Percentiles rank a stretch among this genome's conserved stretches.
Evolutionary conservation across 53 echinoderm and acorn worm species (phyloP).

Genomic region (Apostichopus leukothele): DNA sequence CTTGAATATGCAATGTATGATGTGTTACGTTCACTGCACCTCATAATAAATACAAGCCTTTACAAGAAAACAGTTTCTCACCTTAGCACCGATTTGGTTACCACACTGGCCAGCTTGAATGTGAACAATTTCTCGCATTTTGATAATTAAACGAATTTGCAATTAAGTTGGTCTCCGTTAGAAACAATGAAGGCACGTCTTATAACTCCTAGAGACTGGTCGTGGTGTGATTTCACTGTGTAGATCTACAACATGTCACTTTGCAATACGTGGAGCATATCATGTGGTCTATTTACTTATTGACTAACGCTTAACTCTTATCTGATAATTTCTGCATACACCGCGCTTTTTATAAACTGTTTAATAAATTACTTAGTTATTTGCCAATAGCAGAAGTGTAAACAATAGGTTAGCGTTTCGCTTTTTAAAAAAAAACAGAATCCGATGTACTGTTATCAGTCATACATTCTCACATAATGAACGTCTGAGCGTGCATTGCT

Average conservation of each 20-base stretch:
- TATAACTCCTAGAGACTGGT: background rate
- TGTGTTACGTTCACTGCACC: too few species aligned
- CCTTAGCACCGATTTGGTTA: conserved; percentile 90
- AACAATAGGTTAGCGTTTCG: background rate
- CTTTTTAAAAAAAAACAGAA: too few species aligned
- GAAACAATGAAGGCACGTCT: background rate
- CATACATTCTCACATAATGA: background rate
- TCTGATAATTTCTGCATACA: background rate
- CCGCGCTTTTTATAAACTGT: background rate
- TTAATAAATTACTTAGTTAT: background rate
- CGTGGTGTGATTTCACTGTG: background rate
- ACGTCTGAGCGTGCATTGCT: background rate
- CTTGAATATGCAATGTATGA: too few species aligned
- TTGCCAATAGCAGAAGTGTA: background rate
- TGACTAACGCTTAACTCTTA: background rate
- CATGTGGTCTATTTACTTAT: background rate
- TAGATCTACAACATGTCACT: background rate
- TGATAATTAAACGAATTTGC: conserved; percentile 3
- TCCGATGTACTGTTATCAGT: too few species aligned
- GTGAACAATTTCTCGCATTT: conserved; percentile 87
- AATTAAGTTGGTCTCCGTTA: background rate
- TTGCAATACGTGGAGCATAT: background rate
- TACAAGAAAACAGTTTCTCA: conserved; percentile 4
- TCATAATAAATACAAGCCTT: too few species aligned
- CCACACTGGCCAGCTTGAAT: conserved; percentile 87